Conservation (phyloP, 1,140 invertebrate species). For the Drosophila burlai region DNA sequence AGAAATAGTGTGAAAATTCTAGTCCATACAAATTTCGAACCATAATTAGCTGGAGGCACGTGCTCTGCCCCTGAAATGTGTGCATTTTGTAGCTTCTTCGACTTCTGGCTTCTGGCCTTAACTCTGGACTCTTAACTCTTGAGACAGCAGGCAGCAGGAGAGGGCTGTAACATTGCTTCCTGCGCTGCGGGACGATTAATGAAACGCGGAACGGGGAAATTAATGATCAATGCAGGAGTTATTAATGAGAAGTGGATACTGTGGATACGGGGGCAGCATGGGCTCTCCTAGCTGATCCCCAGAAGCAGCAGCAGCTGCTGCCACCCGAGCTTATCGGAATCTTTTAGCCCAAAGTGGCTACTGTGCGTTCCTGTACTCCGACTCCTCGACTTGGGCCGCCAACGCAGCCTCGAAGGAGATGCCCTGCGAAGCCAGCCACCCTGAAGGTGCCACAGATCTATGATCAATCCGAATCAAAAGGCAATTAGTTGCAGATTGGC, state of each 20-base stretch:
- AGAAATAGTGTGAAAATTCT: not conserved
- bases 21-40: too few relatives aligned
- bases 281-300: not conserved
- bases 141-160: not conserved
- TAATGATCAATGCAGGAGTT: constrained; percentile 75
- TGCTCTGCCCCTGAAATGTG: not conserved
- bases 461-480: constrained; percentile 57
- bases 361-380: constrained; percentile 47
- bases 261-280: not conserved
- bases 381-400: constrained; percentile 12
- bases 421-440: constrained; percentile 24
- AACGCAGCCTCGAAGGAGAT: constrained; percentile 19
- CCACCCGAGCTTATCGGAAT: constrained; percentile 65
- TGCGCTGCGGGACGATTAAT: constrained; percentile 64
- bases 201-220: constrained; percentile 70
- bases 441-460: constrained; percentile 50
- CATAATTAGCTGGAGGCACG: constrained; percentile 20
- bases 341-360: constrained; percentile 78
- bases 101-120: constrained; percentile 45
- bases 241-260: constrained; percentile 72
- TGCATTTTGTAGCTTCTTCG: constrained; percentile 28
- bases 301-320: constrained; percentile 29
- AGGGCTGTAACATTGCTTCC: not conserved
- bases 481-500: constrained; percentile 44
- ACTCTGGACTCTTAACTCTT: constrained; percentile 7